phyloP scores from a whole-genome alignment of 2,113 vertebrate genomes.

The Lampris incognitus region DNA sequence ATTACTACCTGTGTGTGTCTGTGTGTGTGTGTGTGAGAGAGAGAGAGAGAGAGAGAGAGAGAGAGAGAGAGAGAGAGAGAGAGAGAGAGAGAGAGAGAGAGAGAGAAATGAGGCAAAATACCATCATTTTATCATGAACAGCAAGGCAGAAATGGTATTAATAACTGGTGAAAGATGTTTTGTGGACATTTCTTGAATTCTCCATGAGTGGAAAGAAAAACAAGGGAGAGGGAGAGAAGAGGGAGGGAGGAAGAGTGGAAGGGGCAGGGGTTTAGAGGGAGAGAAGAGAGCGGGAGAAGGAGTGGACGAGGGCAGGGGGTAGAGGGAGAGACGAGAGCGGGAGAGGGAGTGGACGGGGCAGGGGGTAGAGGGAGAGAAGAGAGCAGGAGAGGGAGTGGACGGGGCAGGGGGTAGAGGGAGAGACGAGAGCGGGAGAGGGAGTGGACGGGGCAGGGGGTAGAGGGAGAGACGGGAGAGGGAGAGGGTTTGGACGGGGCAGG shows the following conservation, averaged over 20 bases:
- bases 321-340: no score
- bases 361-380: no score
- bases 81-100: neutral
- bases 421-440: no score
- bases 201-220: slow-evolving; percentile 55
- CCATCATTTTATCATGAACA: slow-evolving; percentile 63
- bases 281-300: no score
- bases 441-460: no score
- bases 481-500: no score
- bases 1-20: slow-evolving; percentile 4
- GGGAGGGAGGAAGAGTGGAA: slow-evolving; percentile 20
- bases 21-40: slow-evolving; percentile 24
- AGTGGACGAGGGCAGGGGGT: no score
- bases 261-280: no score
- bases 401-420: no score
- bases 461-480: no score
- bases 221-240: slow-evolving; percentile 30
- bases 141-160: slow-evolving; percentile 75
- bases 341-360: no score
- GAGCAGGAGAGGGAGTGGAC: no score
- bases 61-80: neutral
- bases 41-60: slow-evolving; percentile 18
- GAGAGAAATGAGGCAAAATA: slow-evolving; percentile 59
- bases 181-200: slow-evolving; percentile 74
- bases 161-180: slow-evolving; percentile 79